Evolutionary conservation across 2,888 invertebrate species (phyloP).

Genomic region (Colostygia pectinataria): DNA sequence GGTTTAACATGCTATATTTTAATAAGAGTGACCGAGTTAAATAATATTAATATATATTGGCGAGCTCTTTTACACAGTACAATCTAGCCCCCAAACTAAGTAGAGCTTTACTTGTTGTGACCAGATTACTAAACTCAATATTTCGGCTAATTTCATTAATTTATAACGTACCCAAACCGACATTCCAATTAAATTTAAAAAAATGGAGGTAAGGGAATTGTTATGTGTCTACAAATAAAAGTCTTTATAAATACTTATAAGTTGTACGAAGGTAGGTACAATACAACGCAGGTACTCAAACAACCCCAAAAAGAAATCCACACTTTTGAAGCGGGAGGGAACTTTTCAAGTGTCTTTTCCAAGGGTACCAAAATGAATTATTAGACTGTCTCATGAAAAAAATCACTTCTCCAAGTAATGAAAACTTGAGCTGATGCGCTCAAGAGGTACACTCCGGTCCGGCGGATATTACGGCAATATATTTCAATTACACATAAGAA

Average conservation of each 20-base stretch:
- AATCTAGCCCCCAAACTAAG: too few relatives aligned
- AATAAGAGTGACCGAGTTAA: too few relatives aligned
- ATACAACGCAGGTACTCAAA: constrained; percentile 26
- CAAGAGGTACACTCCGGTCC: constrained; percentile 74
- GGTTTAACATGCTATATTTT: too few relatives aligned
- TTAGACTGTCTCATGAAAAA: constrained; percentile 75
- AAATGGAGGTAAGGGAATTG: background rate
- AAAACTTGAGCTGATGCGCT: constrained; percentile 79
- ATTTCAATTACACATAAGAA: constrained; percentile 83
- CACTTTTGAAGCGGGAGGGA: constrained; percentile 55
- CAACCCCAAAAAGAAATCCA: constrained; percentile 42
- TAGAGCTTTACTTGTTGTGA: too few relatives aligned
- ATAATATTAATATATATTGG: too few relatives aligned
- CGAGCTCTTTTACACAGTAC: too few relatives aligned
- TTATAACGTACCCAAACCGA: too few relatives aligned
- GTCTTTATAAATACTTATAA: constrained; percentile 1
- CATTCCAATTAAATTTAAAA: background rate
- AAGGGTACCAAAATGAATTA: constrained; percentile 77
- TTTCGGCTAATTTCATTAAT: too few relatives aligned
- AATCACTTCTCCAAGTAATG: constrained; percentile 78
- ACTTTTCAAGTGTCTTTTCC: constrained; percentile 62
- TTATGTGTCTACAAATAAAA: constrained; percentile 4
- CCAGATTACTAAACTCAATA: too few relatives aligned
- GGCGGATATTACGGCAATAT: constrained; percentile 82
- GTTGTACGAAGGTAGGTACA: constrained; percentile 3